Conservation (phyloP, 2,797 vertebrate genomes). For the Sebastes paucispinis region DNA sequence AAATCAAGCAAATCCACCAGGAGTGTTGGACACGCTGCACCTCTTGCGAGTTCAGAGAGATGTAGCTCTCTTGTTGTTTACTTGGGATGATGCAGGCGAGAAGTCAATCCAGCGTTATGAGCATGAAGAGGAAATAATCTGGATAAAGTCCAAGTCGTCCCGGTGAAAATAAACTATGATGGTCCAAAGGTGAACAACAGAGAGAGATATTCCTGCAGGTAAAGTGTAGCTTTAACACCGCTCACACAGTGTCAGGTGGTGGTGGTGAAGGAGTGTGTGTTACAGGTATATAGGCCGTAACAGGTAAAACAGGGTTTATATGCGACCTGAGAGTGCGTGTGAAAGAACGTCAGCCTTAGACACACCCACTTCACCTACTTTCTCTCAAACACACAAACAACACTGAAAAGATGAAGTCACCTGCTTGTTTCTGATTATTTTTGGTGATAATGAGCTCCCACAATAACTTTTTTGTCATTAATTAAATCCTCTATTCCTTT, state of each 20-base stretch:
- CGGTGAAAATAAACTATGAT: background rate
- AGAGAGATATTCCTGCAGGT: conserved; percentile 2
- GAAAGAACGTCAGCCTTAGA: conserved; percentile 9
- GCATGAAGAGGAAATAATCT: conserved; percentile 7
- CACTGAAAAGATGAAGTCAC: background rate
- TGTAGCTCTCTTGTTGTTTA: background rate
- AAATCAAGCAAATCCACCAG: background rate
- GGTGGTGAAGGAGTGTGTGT: background rate
- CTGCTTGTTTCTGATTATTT: background rate
- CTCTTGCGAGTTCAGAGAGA: background rate
- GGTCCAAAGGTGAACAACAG: conserved; percentile 56
- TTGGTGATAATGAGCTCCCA: background rate
- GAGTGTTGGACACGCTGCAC: background rate
- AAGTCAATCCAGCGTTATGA: background rate
- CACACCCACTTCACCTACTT: conserved; percentile 64
- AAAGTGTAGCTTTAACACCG: background rate
- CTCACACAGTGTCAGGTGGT: background rate
- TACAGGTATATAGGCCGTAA: conserved; percentile 26
- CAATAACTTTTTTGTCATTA: background rate
- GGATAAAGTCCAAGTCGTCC: conserved; percentile 51
- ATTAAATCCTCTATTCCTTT: background rate
- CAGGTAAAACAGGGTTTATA: conserved; percentile 63
- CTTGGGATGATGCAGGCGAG: background rate
- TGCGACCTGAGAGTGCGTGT: conserved; percentile 24
- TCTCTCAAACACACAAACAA: background rate